phyloP scores from a whole-genome alignment of 2,888 invertebrate species.

The Lasius platythorax region DNA sequence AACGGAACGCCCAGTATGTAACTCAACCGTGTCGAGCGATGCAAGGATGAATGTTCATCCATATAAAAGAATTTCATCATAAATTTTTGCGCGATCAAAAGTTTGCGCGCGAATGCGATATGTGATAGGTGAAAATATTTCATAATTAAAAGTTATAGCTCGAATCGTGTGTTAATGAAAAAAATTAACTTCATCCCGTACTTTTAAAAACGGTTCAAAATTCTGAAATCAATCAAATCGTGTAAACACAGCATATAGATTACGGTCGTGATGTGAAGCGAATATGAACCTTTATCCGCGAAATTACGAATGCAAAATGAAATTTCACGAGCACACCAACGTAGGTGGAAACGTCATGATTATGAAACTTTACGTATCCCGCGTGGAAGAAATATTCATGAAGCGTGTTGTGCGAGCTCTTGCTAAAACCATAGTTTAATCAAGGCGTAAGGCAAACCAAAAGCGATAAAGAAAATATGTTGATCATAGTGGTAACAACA shows the following conservation, averaged over 20 bases:
- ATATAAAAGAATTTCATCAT: constrained; percentile 1
- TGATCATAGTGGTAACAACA: neutral
- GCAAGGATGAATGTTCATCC: neutral
- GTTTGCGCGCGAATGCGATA: neutral
- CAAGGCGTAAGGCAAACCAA: neutral
- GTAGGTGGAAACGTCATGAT: constrained; percentile 21
- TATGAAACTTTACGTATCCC: constrained; percentile 33
- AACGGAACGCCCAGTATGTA: constrained; percentile 39
- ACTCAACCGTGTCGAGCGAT: neutral
- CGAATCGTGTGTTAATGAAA: neutral
- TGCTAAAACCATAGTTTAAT: constrained; percentile 16
- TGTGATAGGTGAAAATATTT: neutral
- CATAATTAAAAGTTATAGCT: neutral
- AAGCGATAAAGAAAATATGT: constrained; percentile 19
- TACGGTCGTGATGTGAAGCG: neutral
- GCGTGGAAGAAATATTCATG: constrained; percentile 21
- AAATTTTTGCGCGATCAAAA: constrained; percentile 19
- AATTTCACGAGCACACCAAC: constrained; percentile 13
- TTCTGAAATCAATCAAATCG: neutral
- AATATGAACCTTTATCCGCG: constrained; percentile 6
- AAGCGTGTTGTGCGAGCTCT: neutral
- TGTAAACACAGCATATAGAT: neutral
- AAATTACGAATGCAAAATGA: neutral
- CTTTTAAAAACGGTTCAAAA: neutral
- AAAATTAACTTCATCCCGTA: neutral